Base-by-base conservation (phyloP, 2,797 vertebrate species). In the Otolemur crassicaudatus region DNA sequence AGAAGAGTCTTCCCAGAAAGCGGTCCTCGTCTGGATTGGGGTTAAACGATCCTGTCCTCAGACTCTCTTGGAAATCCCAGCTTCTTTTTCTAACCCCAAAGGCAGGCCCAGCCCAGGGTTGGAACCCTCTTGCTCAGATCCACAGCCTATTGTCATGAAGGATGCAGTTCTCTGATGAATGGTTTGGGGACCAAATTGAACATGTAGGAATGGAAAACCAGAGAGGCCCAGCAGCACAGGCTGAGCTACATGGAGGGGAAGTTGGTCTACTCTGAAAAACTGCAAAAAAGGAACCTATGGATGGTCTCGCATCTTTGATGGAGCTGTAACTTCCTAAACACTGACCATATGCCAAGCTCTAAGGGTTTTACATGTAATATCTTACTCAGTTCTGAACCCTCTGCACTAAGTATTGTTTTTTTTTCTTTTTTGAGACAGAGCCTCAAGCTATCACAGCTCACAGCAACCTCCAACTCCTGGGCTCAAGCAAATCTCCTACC, bases 121-220 rank as follows among this genome's bases (percentile, higher is more conserved):
- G 17, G 72, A 23, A 31, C 9, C 9, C 1, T 7, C n/a, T 22
- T 43, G 1, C 19, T 76, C 17, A 19, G 69, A 87, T 16, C 29
- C 19, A 72, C 29, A 31, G 29, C 43, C 69, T 67, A 16, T 49
- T 73, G 8, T 73, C 23, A 9, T 1, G 49, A 40, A 82, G 27
- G 82, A 72, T 5, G 17, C 10, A 23, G 6, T 49, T 88, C 56
- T 92, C 86, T 37, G 17, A 40, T 43, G n/a, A 84, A 19, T 10
- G 49, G 70, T 46, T n/a, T n/a, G 37, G 40, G 83, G 87, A 65
- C 29, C 83, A 61, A 49, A 92, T 27, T n/a, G 25, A 89, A 82
- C 53, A 73, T 2, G 0, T 9, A 13, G 56, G 43, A 46, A 34
- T n/a, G 22, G 76, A 70, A 88, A 73, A 69, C 4, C 34, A 77